Base-by-base conservation (phyloP, 2,888 invertebrate species). In the Trichogramma dendrolimi region DNA sequence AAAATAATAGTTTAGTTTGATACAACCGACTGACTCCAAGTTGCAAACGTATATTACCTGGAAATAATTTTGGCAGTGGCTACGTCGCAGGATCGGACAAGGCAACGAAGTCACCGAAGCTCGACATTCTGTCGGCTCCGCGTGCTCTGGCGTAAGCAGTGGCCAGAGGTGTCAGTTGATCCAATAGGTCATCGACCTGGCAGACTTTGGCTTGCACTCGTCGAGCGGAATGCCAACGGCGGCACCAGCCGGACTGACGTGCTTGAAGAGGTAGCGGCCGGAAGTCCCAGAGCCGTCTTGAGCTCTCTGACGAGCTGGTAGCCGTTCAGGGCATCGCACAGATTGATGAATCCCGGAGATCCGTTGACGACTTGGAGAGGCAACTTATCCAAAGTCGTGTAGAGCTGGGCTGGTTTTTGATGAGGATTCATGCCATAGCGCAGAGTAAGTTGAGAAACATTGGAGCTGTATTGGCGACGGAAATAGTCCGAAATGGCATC, bases 351-450 rank as follows among this genome's bases (percentile, higher is more conserved):
- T 1, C 98, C 98, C 0, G 98, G 98, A 0, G 96, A 89, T 6
- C 96, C 96, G 79, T 97, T 97, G 40, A 96, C 77, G 4, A 96
- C 94, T 67, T 83, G 89, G 5, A 98, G 79, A 0, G 98, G 98
- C 58, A 98, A 82, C 57, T 88, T 83, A 58, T 89, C 84, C 38
- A 87, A 79, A 0, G 87, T 90, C 0, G 94, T 94, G 78, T 87
- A 96, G 5, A 97, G 82, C 75, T 96, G 96, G 0, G 96, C 96
- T 0, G 96, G 96, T 76, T 94, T 94, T 77, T 98, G 98, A 77
- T 98, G 98, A 0, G 98, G 98, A 81, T 98, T 98, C 94, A 96
- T 96, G 59, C 89, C 98, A 80, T 99, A 98, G 72, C 96, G 86
- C 52, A 97, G 82, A 0, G 91, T 88, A 55, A 96, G 75, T 75